Base-by-base conservation (phyloP, 2,888 invertebrate genomes). In the Cosmia trapezina region DNA sequence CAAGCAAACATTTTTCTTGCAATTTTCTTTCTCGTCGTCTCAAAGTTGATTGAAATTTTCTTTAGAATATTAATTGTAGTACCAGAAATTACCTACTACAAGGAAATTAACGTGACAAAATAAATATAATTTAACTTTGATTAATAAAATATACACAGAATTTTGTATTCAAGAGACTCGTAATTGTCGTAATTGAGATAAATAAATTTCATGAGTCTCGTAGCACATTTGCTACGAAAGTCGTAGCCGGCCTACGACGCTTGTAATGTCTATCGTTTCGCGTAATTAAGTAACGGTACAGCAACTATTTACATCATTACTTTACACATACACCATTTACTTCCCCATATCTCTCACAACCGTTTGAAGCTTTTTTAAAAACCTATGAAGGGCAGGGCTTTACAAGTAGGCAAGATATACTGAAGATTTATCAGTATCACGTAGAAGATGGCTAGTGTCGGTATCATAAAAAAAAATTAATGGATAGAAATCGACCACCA, bases 221-320 rank as follows among this genome's bases (percentile, higher is more conserved):
- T 60, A 73, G 47, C 47, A 60, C 4, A 19, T 43, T 49, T 56
- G 68, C 54, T 74, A 61, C 74, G 47, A 61, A 53, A 41, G 33
- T 60, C 74, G 74, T 74, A 74, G 47, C 68, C 37, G 8, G 53
- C 28, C 73, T 73, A 53, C 63, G n/a, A n/a, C 5, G 28, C 47
- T 41, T 33, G 4, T 59, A 6, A 49, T 37, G 1, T 51, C 8
- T 4, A 33, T 6, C 22, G 49, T 45, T 66, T 67, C n/a, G 7
- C 7, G 0, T 19, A 41, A 28, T 51, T 66, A 17, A 57, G 0
- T 12, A n/a, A 37, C 12, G 22, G 0, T 43, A 9, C 14, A 19
- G 4, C 1, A 11, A n/a, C n/a, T 49, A 69, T 70, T 49, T 43
- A 49, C 14, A 33, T 4, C 2, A 4, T 2, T 33, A 33, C 33